phyloP scores from a whole-genome alignment of 2,797 vertebrate species.

The Onychomys torridus region DNA sequence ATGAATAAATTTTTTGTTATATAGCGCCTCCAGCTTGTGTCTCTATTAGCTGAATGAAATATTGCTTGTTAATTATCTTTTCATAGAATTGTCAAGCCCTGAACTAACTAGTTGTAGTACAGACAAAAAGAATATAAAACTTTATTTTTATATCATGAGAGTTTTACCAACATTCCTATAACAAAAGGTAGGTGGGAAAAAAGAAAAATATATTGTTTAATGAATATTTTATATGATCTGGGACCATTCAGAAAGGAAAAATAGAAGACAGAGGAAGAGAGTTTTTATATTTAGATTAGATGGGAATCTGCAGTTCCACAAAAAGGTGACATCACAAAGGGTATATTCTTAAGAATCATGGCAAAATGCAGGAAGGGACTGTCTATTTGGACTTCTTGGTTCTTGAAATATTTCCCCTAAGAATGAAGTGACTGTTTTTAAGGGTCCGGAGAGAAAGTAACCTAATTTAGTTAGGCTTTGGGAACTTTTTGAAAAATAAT shows the following conservation, averaged over 20 bases:
- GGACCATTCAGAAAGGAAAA: neutral
- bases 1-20: conserved; percentile 28
- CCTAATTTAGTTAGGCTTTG: neutral
- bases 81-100: conserved; percentile 17
- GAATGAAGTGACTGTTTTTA: neutral
- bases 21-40: neutral
- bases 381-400: neutral
- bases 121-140: neutral
- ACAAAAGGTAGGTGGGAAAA: neutral
- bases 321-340: neutral
- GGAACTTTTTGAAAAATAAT: neutral
- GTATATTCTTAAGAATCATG: neutral
- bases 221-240: neutral
- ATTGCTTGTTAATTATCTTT: conserved; percentile 50
- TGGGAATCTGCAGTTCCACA: neutral
- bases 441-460: neutral
- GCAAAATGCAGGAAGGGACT: too few species aligned
- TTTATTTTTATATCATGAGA: neutral
- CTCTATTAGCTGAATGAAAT: conserved; percentile 2
- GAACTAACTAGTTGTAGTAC: neutral
- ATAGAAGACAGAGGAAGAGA: neutral
- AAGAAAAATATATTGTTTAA: neutral
- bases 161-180: neutral
- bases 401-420: neutral
- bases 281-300: neutral